Percentiles rank a stretch among this genome's conserved stretches.
These are phyloP conservation scores for Anarhynchus alexandrinus DNA, from an alignment of 2,113 vertebrate species.

Conservation along the genomic window DNA sequence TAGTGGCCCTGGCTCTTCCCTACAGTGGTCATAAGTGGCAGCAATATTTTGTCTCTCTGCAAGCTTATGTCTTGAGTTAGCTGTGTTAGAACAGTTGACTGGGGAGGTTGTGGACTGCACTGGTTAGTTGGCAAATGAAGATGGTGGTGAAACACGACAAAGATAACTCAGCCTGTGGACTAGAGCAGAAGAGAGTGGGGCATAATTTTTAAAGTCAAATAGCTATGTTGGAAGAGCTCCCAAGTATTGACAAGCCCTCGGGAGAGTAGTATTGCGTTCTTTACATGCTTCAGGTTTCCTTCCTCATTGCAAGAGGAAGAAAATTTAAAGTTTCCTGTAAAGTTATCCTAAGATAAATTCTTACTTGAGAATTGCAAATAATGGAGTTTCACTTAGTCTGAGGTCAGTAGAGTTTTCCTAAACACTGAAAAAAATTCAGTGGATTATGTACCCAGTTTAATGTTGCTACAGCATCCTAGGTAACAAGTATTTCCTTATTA, in stretches of 20 bases:
- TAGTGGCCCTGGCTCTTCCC: background rate
- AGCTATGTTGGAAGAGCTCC: background rate
- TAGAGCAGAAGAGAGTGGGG: background rate
- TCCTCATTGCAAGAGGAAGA: background rate
- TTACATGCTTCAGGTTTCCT: background rate
- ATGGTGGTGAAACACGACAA: background rate
- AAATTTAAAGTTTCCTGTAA: background rate
- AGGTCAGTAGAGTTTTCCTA: background rate
- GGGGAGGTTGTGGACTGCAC: background rate
- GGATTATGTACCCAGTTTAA: background rate
- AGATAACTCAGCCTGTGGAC: background rate
- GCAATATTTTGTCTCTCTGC: background rate
- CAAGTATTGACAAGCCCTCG: background rate
- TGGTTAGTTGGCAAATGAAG: background rate
- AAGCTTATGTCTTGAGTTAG: background rate
- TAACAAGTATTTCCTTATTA: background rate
- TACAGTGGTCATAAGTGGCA: background rate
- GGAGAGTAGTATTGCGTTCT: background rate
- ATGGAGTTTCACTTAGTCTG: background rate
- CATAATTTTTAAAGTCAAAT: background rate
- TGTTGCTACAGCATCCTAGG: background rate
- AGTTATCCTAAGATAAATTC: background rate
- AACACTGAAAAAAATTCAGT: background rate
- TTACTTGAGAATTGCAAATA: background rate
- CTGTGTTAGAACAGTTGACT: background rate